phyloP scores from a whole-genome alignment of 2,797 vertebrate genomes.

The Anisognathus igniventris region DNA sequence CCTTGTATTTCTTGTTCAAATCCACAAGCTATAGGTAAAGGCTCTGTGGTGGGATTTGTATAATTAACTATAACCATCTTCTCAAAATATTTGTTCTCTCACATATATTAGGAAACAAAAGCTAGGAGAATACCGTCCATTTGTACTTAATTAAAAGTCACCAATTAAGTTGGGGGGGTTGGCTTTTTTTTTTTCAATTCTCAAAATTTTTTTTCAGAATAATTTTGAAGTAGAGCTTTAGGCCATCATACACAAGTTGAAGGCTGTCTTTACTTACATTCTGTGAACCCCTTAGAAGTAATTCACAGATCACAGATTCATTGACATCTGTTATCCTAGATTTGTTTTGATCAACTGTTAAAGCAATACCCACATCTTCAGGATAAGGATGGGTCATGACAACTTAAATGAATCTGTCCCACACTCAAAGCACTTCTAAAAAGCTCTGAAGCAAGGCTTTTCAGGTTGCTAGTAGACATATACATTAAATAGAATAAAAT shows the following conservation, averaged over 20 bases:
- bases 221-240: background rate
- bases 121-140: background rate
- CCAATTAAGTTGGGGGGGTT: fast-evolving
- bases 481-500: background rate
- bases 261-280: background rate
- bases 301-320: background rate
- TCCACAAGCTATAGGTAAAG: background rate
- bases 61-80: background rate
- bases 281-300: background rate
- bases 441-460: background rate
- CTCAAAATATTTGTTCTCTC: background rate
- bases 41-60: background rate
- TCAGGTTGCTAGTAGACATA: background rate
- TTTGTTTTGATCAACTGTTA: background rate
- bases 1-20: background rate
- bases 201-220: background rate
- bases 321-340: background rate
- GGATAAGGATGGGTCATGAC: background rate
- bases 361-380: background rate
- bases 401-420: background rate
- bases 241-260: background rate
- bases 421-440: background rate
- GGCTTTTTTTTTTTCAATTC: background rate
- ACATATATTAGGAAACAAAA: background rate
- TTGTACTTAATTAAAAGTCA: background rate